A percentile compares a stretch with the other conserved stretches of the same genome.
Evolutionary conservation across 2,888 invertebrate genomes (phyloP).

Genomic region (Lymantria monacha): DNA sequence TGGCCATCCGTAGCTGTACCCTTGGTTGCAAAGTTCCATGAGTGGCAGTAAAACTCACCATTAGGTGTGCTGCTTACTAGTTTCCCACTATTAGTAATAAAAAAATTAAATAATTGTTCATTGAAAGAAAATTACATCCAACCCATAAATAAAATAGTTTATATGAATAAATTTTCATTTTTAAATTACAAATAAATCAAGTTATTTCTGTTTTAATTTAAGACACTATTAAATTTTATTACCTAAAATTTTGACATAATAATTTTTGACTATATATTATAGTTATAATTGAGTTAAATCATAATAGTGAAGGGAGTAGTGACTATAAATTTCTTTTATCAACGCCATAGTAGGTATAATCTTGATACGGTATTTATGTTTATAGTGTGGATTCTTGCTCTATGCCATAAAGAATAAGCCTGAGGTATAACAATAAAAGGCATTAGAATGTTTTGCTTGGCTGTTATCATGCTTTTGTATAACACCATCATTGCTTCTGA

Average conservation of each 20-base stretch:
- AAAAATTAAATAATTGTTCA: too few relatives aligned
- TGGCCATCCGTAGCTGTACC: too few relatives aligned
- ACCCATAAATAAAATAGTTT: background rate
- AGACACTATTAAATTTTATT: background rate
- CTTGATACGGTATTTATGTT: constrained; percentile 2
- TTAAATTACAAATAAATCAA: background rate
- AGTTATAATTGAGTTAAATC: background rate
- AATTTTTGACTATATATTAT: background rate
- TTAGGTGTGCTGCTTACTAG: too few relatives aligned
- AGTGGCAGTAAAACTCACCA: too few relatives aligned
- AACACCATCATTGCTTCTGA: constrained; percentile 27
- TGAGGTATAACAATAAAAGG: constrained; percentile 28
- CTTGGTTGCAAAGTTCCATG: too few relatives aligned
- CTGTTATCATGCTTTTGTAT: constrained; percentile 27
- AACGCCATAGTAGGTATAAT: background rate
- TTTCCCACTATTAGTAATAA: too few relatives aligned
- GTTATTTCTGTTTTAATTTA: background rate
- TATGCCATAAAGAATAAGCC: constrained; percentile 17
- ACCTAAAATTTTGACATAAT: background rate
- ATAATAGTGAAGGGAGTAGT: background rate
- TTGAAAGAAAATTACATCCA: too few relatives aligned
- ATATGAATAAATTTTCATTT: background rate
- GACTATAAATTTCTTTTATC: constrained; percentile 4
- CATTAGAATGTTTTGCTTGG: constrained; percentile 30
- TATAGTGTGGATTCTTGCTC: constrained; percentile 13